Conservation (phyloP, 2,888 invertebrate species). For the Oscheius sp. region DNA sequence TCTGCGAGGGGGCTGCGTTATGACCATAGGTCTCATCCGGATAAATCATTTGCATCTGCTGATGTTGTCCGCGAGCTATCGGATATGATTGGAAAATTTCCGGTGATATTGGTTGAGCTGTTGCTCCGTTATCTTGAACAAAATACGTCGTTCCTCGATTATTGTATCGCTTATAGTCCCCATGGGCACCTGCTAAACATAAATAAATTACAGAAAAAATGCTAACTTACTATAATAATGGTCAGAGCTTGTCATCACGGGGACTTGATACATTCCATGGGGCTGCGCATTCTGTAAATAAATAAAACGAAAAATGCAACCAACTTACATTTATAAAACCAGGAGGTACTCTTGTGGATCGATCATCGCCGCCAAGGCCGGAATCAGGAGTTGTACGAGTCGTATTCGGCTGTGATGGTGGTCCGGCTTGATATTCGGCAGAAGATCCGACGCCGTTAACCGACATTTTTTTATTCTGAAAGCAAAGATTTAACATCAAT, state of each 20-base stretch:
- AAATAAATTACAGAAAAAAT: not conserved
- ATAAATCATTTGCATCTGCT: not conserved
- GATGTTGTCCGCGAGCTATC: slow-evolving; percentile 1
- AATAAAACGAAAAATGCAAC: not conserved
- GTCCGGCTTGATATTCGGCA: slow-evolving; percentile 4
- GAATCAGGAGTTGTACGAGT: slow-evolving; percentile 50
- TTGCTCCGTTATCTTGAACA: not conserved
- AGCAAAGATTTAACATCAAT: too few relatives aligned
- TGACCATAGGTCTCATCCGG: slow-evolving; percentile 1
- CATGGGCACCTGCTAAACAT: not conserved
- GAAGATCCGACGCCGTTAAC: slow-evolving; percentile 10
- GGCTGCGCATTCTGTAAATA: not conserved
- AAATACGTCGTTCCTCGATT: not conserved
- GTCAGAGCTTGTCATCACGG: not conserved
- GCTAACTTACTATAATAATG: not conserved
- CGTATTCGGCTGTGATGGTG: slow-evolving; percentile 35
- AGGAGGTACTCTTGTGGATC: slow-evolving; percentile 27
- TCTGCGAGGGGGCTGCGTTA: not conserved
- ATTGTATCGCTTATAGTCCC: not conserved
- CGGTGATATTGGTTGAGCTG: too few relatives aligned
- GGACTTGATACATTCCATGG: not conserved
- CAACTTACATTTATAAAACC: slow-evolving; percentile 35
- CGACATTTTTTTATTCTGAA: slow-evolving; percentile 1
- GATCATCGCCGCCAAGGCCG: slow-evolving; percentile 46
- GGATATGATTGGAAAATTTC: too few relatives aligned